Conservation (phyloP, 2,888 invertebrate species). For the Papilio elwesi region DNA sequence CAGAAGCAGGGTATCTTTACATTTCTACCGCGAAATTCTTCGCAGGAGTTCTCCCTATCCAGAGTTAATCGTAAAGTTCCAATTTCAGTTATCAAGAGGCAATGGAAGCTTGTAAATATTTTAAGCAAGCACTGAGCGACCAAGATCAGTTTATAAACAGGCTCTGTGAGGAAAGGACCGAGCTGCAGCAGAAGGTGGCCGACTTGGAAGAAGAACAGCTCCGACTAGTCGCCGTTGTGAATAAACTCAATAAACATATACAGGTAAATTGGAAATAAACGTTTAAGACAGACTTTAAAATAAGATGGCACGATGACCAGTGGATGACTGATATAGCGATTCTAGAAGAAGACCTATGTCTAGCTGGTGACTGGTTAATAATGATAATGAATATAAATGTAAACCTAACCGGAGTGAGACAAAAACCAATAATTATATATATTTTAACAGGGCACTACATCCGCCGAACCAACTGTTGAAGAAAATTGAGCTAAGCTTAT, state of each 20-base stretch:
- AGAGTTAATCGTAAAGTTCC: not conserved
- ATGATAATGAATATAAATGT: too few relatives aligned
- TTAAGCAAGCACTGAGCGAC: constrained; percentile 54
- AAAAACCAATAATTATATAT: not conserved
- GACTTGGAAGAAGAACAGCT: constrained; percentile 48
- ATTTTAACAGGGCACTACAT: not conserved
- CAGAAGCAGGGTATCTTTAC: too few relatives aligned
- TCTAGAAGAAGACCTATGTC: too few relatives aligned
- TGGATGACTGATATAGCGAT: too few relatives aligned
- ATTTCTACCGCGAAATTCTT: too few relatives aligned
- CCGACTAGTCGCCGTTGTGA: constrained; percentile 23
- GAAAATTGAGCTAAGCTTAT: constrained; percentile 42
- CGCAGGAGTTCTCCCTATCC: too few relatives aligned
- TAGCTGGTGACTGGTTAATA: too few relatives aligned
- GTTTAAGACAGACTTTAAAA: too few relatives aligned
- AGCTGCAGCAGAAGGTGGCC: constrained; percentile 52
- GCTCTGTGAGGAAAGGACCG: constrained; percentile 51
- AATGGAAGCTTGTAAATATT: constrained; percentile 47
- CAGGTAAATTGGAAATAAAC: constrained; percentile 42
- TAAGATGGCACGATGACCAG: too few relatives aligned
- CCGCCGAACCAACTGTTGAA: constrained; percentile 26
- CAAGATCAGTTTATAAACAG: constrained; percentile 54
- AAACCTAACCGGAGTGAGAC: not conserved
- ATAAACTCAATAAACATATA: constrained; percentile 45
- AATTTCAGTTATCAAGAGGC: constrained; percentile 52